Conservation (phyloP, 1,140 invertebrate genomes). For the Ips typographus region DNA sequence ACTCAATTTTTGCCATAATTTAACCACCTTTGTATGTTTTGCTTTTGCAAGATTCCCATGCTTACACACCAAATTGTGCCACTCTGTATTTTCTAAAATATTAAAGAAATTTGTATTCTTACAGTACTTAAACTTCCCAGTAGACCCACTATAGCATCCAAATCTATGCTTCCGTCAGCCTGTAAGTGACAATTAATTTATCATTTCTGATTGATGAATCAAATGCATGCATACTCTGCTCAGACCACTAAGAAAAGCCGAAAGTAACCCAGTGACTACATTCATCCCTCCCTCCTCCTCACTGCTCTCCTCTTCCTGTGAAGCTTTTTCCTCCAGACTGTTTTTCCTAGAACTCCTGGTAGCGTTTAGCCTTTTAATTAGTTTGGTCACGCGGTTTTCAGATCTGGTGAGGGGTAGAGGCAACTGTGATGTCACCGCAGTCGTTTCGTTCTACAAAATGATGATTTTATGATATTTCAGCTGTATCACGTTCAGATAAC, state of each 20-base stretch:
- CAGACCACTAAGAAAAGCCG: slow-evolving; percentile 53
- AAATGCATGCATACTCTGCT: slow-evolving; percentile 46
- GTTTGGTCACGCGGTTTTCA: neutral
- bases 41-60: too few species aligned
- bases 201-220: neutral
- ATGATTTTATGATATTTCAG: too few species aligned
- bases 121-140: slow-evolving; percentile 54
- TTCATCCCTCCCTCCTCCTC: slow-evolving; percentile 40
- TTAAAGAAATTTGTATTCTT: slow-evolving; percentile 26
- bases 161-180: slow-evolving; percentile 49
- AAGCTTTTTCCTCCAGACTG: slow-evolving; percentile 21
- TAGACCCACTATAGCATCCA: slow-evolving; percentile 47
- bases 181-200: slow-evolving; percentile 33
- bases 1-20: neutral
- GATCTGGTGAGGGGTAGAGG: neutral
- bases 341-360: slow-evolving; percentile 31
- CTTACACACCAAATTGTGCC: too few species aligned
- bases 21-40: too few species aligned
- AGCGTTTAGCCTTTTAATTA: slow-evolving; percentile 20
- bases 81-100: too few species aligned
- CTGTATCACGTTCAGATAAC: too few species aligned
- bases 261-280: slow-evolving; percentile 47
- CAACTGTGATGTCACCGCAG: neutral
- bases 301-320: slow-evolving; percentile 35
- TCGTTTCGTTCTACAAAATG: neutral